Evolutionary conservation across 2,797 vertebrate genomes (phyloP).

Genomic region (Benthosema pterotum): DNA sequence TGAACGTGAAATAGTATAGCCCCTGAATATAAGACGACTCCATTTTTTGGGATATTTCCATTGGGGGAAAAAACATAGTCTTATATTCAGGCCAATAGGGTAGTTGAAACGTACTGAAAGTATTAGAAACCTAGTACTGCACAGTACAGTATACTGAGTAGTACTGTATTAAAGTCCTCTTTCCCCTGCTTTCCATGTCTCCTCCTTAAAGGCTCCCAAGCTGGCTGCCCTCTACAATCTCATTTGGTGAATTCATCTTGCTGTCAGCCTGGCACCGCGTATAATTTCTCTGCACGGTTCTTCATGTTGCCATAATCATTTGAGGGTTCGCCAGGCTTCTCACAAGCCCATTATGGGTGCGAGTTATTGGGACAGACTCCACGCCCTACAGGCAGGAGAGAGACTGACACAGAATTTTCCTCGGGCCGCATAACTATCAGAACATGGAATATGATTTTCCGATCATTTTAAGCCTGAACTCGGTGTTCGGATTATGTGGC

Average conservation of each 20-base stretch:
- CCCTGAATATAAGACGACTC: no score
- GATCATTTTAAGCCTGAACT: constrained; percentile 36
- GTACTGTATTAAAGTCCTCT: background rate
- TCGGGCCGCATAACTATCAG: constrained; percentile 25
- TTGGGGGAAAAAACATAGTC: no score
- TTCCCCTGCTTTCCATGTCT: constrained; percentile 34
- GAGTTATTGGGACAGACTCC: constrained; percentile 68
- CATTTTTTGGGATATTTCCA: no score
- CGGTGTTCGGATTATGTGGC: constrained; percentile 2
- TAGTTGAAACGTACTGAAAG: no score
- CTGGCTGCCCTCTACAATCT: constrained; percentile 67
- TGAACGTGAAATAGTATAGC: no score
- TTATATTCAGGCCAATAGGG: no score
- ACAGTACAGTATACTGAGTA: constrained; percentile 5
- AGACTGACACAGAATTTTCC: constrained; percentile 25
- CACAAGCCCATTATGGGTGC: constrained; percentile 64
- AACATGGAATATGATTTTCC: constrained; percentile 35
- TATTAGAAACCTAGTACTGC: no score
- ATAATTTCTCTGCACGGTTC: constrained; percentile 70
- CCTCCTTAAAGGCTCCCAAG: constrained; percentile 58
- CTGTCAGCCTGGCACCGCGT: constrained; percentile 65
- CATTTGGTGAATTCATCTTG: constrained; percentile 77
- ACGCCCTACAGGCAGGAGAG: constrained; percentile 34
- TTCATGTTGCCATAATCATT: constrained; percentile 75
- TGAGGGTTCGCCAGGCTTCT: constrained; percentile 64